Conservation (phyloP, 2,113 vertebrate species). For the Oreochromis aureus region DNA sequence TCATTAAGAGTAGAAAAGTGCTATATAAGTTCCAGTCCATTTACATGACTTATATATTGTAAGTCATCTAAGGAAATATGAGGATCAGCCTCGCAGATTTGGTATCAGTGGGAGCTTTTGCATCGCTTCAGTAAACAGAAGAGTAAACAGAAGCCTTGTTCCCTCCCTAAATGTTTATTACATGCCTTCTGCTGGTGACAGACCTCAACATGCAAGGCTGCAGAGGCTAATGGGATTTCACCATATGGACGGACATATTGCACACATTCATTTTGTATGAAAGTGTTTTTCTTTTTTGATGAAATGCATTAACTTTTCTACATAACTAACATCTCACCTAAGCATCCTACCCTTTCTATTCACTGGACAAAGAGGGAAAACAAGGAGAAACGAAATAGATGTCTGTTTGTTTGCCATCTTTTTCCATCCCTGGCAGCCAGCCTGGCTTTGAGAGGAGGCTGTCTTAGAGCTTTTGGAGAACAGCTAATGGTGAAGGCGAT, state of each 20-base stretch:
- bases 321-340: conserved; percentile 2
- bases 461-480: conserved; percentile 31
- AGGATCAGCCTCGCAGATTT: not conserved
- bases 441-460: conserved; percentile 13
- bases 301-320: conserved; percentile 22
- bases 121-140: not conserved
- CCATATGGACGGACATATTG: conserved; percentile 50
- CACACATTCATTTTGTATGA: conserved; percentile 15
- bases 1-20: not conserved
- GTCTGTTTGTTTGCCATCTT: conserved; percentile 23
- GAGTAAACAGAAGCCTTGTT: conserved; percentile 1
- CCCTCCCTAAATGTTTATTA: conserved; percentile 49
- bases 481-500: conserved; percentile 30
- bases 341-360: not conserved
- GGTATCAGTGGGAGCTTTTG: not conserved
- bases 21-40: not conserved
- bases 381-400: conserved; percentile 1
- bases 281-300: conserved; percentile 4
- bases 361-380: not conserved
- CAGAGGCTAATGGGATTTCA: conserved; percentile 44
- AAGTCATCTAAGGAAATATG: not conserved
- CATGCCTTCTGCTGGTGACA: conserved; percentile 35
- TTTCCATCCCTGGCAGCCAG: not conserved
- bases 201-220: conserved; percentile 41
- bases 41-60: not conserved